Evolutionary conservation across 2,797 vertebrate species (phyloP).

Genomic region (Acrocephalus scirpaceus): DNA sequence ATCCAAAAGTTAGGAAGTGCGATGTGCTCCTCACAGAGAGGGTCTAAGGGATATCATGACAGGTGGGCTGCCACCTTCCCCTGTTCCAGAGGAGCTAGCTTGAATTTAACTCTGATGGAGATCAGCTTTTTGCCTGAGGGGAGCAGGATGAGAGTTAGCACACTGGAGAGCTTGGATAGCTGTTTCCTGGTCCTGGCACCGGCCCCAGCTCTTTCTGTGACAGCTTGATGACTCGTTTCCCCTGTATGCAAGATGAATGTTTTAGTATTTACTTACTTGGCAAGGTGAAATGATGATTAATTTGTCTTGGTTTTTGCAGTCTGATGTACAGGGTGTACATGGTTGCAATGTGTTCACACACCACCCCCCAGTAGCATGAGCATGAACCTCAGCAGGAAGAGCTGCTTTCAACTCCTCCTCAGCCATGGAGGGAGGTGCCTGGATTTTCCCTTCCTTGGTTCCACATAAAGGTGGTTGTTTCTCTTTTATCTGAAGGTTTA

Average conservation of each 20-base stretch:
- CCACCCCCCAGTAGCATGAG: neutral
- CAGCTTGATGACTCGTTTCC: neutral
- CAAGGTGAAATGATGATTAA: slow-evolving; percentile 22
- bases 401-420: neutral
- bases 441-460: neutral
- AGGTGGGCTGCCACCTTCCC: neutral
- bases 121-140: neutral
- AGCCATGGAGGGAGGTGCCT: neutral
- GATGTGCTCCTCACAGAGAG: neutral
- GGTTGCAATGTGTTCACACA: neutral
- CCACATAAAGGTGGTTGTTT: neutral
- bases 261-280: slow-evolving; percentile 9
- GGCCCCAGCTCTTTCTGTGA: neutral
- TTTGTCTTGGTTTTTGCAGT: neutral
- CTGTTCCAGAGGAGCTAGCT: neutral
- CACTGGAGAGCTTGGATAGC: neutral
- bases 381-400: neutral
- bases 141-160: neutral
- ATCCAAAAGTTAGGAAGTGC: neutral
- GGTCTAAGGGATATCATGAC: neutral
- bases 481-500: neutral
- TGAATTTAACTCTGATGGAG: neutral
- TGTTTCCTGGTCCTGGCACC: neutral
- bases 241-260: neutral
- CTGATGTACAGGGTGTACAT: neutral